Conservation (phyloP, 2,888 invertebrate species). For the Congeria kusceri region DNA sequence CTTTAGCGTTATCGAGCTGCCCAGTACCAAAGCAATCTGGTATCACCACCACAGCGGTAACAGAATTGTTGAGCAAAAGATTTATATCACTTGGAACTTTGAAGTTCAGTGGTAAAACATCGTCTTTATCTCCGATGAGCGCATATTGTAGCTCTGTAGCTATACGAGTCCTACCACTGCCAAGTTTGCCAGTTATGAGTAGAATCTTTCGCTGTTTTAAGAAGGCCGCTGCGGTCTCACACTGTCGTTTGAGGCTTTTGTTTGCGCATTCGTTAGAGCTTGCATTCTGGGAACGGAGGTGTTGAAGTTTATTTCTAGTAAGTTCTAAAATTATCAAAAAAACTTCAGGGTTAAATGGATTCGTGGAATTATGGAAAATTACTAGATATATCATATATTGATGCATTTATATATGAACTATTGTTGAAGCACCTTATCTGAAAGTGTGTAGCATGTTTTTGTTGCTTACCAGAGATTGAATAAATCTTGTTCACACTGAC, state of each 20-base stretch:
- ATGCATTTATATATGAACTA: no score
- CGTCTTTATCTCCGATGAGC: constrained; percentile 15
- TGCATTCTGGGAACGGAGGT: constrained; percentile 18
- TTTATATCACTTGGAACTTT: constrained; percentile 21
- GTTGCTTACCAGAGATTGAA: no score
- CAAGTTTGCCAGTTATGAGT: constrained; percentile 40
- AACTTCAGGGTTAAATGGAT: no score
- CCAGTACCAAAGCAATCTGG: constrained; percentile 48
- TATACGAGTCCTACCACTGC: constrained; percentile 52
- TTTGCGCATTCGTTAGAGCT: background rate
- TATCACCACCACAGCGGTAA: constrained; percentile 26
- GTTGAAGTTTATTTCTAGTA: constrained; percentile 2
- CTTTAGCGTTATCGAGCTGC: background rate
- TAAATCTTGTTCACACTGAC: no score
- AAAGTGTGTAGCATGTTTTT: no score
- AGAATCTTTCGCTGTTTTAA: constrained; percentile 15
- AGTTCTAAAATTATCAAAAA: background rate
- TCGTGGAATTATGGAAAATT: no score
- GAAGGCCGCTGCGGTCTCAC: constrained; percentile 13
- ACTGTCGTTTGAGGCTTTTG: constrained; percentile 25
- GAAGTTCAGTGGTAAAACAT: constrained; percentile 27
- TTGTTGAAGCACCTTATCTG: no score
- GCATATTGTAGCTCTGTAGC: constrained; percentile 35
- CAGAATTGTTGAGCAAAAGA: constrained; percentile 15
- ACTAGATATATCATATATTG: no score